phyloP scores from a whole-genome alignment of 2,888 invertebrate species.

The Lithodes maja region DNA sequence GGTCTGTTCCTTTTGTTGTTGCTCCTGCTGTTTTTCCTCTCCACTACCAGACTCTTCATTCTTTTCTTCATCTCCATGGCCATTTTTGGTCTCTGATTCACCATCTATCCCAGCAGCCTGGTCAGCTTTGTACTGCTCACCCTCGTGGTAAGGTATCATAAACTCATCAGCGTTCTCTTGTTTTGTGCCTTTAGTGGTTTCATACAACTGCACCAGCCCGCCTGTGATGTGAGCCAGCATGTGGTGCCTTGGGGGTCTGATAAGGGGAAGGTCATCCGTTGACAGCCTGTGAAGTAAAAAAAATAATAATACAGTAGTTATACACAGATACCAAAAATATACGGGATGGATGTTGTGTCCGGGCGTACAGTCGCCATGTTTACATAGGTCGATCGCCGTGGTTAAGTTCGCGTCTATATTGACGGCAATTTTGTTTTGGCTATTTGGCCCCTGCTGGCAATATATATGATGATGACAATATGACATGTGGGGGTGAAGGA shows the following conservation, averaged over 20 bases:
- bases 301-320: no score
- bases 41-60: constrained; percentile 10
- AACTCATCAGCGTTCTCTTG: constrained; percentile 44
- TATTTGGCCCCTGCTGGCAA: no score
- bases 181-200: constrained; percentile 46
- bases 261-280: constrained; percentile 69
- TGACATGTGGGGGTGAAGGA: no score
- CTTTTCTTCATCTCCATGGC: constrained; percentile 30
- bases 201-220: constrained; percentile 61
- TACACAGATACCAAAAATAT: no score
- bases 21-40: background rate
- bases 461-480: no score
- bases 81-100: constrained; percentile 31
- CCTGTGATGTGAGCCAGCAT: constrained; percentile 69
- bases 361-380: no score
- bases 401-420: no score
- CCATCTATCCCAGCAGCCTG: constrained; percentile 20
- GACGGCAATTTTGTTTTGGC: no score
- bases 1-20: constrained; percentile 2
- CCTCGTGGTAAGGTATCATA: constrained; percentile 38
- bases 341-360: no score
- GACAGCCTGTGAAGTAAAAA: constrained; percentile 48
- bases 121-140: constrained; percentile 25
- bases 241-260: constrained; percentile 68
- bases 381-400: no score